phyloP scores from a whole-genome alignment of 2,888 invertebrate genomes.

The Pristionchus maxplancki region DNA sequence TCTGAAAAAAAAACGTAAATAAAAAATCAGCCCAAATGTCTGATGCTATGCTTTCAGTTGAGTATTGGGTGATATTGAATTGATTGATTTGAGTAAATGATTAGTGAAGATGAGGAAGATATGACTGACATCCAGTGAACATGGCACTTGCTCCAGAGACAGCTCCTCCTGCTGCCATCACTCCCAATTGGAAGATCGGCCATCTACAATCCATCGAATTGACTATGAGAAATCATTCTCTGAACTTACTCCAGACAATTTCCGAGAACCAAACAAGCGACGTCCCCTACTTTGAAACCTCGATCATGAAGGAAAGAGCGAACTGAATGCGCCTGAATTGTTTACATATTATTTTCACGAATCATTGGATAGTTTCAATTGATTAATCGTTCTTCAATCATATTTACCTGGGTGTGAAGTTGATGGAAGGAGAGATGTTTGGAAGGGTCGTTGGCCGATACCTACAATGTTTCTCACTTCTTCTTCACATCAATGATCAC shows the following conservation, averaged over 20 bases:
- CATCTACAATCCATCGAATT: conserved; percentile 16
- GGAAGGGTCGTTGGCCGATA: background rate
- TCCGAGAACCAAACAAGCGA: conserved; percentile 24
- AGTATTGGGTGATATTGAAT: no score
- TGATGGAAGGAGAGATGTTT: background rate
- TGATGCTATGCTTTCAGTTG: no score
- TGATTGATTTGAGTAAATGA: background rate
- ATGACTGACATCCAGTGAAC: conserved; percentile 68
- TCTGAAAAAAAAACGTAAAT: conserved; percentile 49
- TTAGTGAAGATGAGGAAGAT: background rate
- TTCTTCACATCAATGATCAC: background rate
- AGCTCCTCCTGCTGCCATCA: conserved; percentile 56
- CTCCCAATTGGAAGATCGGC: conserved; percentile 35
- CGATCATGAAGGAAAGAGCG: background rate
- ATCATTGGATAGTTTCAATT: background rate
- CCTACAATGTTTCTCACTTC: background rate
- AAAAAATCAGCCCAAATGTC: no score
- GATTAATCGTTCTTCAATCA: background rate
- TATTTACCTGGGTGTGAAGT: background rate
- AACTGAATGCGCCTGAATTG: conserved; percentile 20
- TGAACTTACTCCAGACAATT: conserved; percentile 19
- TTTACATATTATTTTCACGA: background rate
- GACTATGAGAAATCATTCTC: background rate
- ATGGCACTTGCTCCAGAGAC: conserved; percentile 68
- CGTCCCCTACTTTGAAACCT: conserved; percentile 33